A percentile compares a stretch with the other conserved stretches of the same genome.
Evolutionary conservation across 2,797 vertebrate genomes (phyloP).

Genomic region (Pipistrellus nathusii): DNA sequence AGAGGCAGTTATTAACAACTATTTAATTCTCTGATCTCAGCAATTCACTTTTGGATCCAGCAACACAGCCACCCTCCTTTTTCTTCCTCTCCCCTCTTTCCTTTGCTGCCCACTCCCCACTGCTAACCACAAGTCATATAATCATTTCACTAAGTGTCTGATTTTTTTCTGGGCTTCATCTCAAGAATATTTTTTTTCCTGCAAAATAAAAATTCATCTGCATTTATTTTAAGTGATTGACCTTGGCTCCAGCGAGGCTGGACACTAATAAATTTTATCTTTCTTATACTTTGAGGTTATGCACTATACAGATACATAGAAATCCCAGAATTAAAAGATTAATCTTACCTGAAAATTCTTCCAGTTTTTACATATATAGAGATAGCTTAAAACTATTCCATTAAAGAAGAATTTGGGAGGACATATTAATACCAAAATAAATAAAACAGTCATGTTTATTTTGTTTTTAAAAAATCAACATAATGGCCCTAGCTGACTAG

Average conservation of each 20-base stretch:
- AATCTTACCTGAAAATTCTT: constrained; percentile 34
- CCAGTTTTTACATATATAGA: not conserved
- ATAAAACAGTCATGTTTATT: not conserved
- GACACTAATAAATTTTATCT: constrained; percentile 3
- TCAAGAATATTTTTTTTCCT: not conserved
- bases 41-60: not conserved
- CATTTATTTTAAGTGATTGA: constrained; percentile 30
- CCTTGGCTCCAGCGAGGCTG: not conserved
- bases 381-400: not conserved
- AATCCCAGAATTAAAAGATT: constrained; percentile 16
- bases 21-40: not conserved
- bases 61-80: not conserved
- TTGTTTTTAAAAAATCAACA: not conserved
- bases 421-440: constrained; percentile 1
- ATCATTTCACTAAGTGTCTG: not conserved
- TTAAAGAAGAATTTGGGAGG: constrained; percentile 52
- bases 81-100: not conserved
- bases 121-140: not conserved
- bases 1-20: not conserved
- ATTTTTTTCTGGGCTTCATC: not conserved
- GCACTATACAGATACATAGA: not conserved
- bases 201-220: not conserved
- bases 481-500: no score
- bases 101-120: not conserved
- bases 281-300: not conserved